phyloP scores from a whole-genome alignment of 2,888 invertebrate genomes.

The Salpingus planirostris region DNA sequence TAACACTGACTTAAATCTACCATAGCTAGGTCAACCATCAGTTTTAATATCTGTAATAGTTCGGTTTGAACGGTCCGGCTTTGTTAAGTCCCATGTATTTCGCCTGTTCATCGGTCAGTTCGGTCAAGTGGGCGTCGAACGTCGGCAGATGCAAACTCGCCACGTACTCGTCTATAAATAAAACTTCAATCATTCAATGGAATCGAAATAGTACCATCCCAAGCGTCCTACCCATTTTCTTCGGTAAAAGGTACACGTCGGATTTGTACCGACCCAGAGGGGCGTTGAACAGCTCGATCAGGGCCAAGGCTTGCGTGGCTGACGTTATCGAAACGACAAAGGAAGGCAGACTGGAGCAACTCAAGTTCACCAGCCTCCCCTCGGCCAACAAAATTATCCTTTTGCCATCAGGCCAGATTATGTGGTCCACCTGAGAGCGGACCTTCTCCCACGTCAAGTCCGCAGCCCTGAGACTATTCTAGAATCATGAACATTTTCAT shows the following conservation, averaged over 20 bases:
- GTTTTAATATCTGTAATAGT: slow-evolving; percentile 62
- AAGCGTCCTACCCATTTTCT: slow-evolving; percentile 97
- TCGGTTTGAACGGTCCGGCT: slow-evolving; percentile 97
- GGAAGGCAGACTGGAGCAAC: slow-evolving; percentile 94
- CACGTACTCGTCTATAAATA: slow-evolving; percentile 90
- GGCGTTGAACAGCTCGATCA: slow-evolving; percentile 95
- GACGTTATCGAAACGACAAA: slow-evolving; percentile 98
- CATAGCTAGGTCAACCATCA: too few species aligned
- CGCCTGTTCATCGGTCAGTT: slow-evolving; percentile 92
- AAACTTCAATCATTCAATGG: too few species aligned
- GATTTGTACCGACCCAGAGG: slow-evolving; percentile 91
- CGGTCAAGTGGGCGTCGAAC: slow-evolving; percentile 95
- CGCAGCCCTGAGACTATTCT: slow-evolving; percentile 85
- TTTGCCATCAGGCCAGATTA: slow-evolving; percentile 97
- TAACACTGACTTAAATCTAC: slow-evolving; percentile 21
- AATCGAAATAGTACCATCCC: too few species aligned
- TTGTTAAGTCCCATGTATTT: slow-evolving; percentile 96
- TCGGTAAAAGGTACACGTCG: slow-evolving; percentile 94
- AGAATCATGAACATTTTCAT: too few species aligned
- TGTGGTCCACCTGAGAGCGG: slow-evolving; percentile 95
- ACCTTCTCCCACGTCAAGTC: slow-evolving; percentile 97
- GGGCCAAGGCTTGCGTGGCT: slow-evolving; percentile 91
- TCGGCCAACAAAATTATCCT: slow-evolving; percentile 88
- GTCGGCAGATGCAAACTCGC: slow-evolving; percentile 94
- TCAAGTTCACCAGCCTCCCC: slow-evolving; percentile 90